Conservation (phyloP, 2,113 vertebrate species). For the Phoenicopterus ruber region DNA sequence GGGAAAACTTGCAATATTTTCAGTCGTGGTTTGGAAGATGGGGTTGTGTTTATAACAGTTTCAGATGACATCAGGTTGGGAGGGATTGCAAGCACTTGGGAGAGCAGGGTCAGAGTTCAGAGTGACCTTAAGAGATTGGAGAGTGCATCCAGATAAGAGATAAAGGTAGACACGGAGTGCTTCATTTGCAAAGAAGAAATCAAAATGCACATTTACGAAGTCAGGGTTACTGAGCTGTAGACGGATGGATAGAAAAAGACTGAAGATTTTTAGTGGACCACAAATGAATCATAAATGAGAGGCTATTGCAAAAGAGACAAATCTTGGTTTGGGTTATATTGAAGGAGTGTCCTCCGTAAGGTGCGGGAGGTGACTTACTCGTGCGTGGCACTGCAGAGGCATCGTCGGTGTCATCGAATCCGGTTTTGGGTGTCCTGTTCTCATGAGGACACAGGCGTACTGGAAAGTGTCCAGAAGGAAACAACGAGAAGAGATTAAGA, state of each 20-base stretch:
- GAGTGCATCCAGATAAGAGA: constrained; percentile 25
- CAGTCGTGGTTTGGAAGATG: neutral
- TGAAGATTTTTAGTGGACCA: neutral
- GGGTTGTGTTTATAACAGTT: neutral
- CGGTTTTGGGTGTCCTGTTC: neutral
- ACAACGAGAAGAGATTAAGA: neutral
- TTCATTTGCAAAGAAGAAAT: neutral
- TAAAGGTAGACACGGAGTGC: neutral
- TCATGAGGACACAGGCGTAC: neutral
- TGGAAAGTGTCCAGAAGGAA: neutral
- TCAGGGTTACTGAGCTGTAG: neutral
- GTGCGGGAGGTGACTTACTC: neutral
- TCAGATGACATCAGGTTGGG: neutral
- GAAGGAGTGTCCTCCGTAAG: neutral
- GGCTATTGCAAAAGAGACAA: neutral
- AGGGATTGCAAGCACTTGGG: neutral
- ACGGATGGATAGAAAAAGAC: neutral
- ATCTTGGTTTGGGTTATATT: neutral
- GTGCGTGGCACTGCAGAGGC: neutral
- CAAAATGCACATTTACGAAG: neutral
- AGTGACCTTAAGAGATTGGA: constrained; percentile 12
- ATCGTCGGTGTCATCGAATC: neutral
- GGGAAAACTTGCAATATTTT: neutral
- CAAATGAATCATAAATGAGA: neutral
- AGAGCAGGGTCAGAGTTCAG: neutral